These are phyloP conservation scores for Okamejei kenojei DNA, from an alignment of 2,797 vertebrate species.

Conservation along the genomic window DNA sequence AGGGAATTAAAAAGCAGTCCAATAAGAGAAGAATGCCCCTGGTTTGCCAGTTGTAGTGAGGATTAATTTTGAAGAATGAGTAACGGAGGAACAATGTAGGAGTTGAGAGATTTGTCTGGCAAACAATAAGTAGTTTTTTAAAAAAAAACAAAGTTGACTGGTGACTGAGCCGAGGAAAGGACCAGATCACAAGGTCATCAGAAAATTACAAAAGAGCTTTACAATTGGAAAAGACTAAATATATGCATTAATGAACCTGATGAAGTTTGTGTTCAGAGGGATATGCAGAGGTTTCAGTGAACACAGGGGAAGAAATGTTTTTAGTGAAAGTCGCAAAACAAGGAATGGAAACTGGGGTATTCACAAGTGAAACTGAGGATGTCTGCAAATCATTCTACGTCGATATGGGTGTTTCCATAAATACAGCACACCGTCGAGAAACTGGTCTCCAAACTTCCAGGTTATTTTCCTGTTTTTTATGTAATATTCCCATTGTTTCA, in stretches of 20 bases:
- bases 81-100: not conserved
- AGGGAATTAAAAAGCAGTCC: not conserved
- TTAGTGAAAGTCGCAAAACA: not conserved
- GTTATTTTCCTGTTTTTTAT: too few species aligned
- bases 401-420: too few species aligned
- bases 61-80: not conserved
- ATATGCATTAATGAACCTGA: not conserved
- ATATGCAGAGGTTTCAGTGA: not conserved
- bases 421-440: too few species aligned
- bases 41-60: not conserved
- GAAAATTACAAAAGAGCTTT: not conserved
- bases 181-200: not conserved
- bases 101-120: not conserved
- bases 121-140: not conserved
- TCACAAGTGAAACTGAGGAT: not conserved
- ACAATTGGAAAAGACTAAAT: not conserved
- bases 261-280: not conserved
- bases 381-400: not conserved
- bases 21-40: not conserved
- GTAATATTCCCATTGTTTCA: too few species aligned
- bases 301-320: not conserved
- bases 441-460: too few species aligned
- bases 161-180: not conserved
- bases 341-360: not conserved
- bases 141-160: not conserved